Evolutionary conservation across 1,140 invertebrate species (phyloP), one percentile per base, ranked within the genome.

Genomic region (Nilaparvata lugens): DNA sequence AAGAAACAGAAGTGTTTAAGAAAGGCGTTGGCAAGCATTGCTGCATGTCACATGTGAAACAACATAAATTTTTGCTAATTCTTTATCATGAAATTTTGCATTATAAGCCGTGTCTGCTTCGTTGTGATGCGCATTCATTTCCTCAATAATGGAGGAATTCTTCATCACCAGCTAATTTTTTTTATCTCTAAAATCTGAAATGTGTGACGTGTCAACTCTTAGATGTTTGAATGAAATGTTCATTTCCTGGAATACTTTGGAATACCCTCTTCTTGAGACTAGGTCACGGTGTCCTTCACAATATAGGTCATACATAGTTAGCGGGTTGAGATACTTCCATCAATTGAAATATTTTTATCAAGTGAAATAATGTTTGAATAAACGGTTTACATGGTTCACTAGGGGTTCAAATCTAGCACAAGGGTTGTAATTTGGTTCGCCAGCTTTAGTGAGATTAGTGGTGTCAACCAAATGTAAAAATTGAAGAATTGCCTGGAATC

Each of bases 401-500:
- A 62, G 28, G 23, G 40, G 54, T 35, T 58, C 13, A 31, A 62
- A 62, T 31, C 40, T 28, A 28, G 54, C 25, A 58, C 60, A 61
- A 14, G 60, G 60, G 25, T 61, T 28, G 35, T 60, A 60, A 35
- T 31, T 31, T 16, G 60, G 60, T 7, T 62, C 1, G 4, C 4
- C 43, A 18, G 48, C 21, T 58, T 51, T 48, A 11, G 52, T 4
- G 9, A 62, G 4, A 13, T 48, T 45, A 4, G 35, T 21, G 24
- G 25, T 62, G 18, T 62, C 40, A 25, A 51, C 38, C 40, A 62
- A n/a, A 58, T 62, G 60, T 31, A 62, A 62, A 62, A 62, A 62
- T 45, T 28, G 31, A 6, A 62, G 28, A 5, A 58, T 62, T 45
- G 42, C 24, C 35, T 61, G 60, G 18, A 61, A 61, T 28, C 54